Evolutionary conservation across 2,797 vertebrate genomes (phyloP), one percentile per base, ranked within the genome.

Genomic region (Cetoscarus ocellatus): DNA sequence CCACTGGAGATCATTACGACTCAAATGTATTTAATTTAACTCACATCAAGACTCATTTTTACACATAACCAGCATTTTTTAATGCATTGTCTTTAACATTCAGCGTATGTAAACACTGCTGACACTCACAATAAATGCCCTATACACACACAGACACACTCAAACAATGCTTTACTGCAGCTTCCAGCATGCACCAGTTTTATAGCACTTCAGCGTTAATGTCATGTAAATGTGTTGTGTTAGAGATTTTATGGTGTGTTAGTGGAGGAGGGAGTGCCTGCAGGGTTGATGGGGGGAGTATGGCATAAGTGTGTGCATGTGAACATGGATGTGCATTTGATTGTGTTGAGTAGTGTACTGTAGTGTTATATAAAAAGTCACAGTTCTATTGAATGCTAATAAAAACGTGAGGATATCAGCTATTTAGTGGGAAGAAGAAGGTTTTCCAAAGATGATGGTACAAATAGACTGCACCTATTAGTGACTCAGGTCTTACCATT

Each of bases 181-280:
- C 67, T 67, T 68, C 55, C 89, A 60, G 77, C 68, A 76, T 57
- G 60, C 74, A 74, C 39, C 64, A 51, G 27, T 82, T 88, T 80
- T 70, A 66, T 61, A 82, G 75, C 75, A 78, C 76, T 76, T 80
- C 74, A 79, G 71, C n/a, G 0, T 55, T 83, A 85, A 87, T 80
- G 77, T 68, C 74, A 85, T 87, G 78, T 53, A 88, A 89, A 90
- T 91, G 70, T 78, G 60, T 67, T 77, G 83, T 80, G 76, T 85
- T 79, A 35, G 70, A 89, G 80, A 90, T 88, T 92, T 89, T 70
- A 86, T 76, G 78, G 73, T 68, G 83, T 60, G 66, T 82, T 83
- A 57, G 77, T 70, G 60, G 73, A 73, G 53, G 67, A 77, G 53
- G 18, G 45, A 56, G 38, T 56, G 70, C 77, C 80, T 80, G 64